Conservation (phyloP, 2,113 vertebrate genomes). For the Aptenodytes forsteri region DNA sequence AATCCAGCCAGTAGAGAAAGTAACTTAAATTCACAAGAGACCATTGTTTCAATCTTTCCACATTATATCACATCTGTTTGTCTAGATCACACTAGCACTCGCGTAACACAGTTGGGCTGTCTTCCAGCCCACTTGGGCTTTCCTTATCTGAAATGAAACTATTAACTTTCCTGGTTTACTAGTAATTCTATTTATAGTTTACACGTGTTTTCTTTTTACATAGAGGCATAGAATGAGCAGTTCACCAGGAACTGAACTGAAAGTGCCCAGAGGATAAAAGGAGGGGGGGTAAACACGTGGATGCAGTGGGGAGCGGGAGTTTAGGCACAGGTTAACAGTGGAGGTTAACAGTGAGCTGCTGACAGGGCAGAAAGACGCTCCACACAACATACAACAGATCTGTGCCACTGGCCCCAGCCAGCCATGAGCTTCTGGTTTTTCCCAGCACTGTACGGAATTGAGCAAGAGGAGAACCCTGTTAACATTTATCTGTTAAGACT, state of each 20-base stretch:
- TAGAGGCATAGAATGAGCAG: not conserved
- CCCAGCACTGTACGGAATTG: not conserved
- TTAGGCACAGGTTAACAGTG: not conserved
- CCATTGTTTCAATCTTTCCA: not conserved
- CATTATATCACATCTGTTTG: not conserved
- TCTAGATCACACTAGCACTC: not conserved
- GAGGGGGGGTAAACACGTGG: fast-evolving
- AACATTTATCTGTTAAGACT: not conserved
- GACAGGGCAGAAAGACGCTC: not conserved
- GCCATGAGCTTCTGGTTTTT: not conserved
- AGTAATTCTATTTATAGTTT: not conserved
- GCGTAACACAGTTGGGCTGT: fast-evolving
- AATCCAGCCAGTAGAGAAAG: not conserved
- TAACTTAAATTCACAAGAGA: not conserved
- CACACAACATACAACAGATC: not conserved
- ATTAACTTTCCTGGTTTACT: not conserved
- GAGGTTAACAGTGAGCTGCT: not conserved
- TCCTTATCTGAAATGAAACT: not conserved
- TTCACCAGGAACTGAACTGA: not conserved
- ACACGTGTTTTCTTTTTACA: not conserved
- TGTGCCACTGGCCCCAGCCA: not conserved
- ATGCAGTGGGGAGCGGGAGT: not conserved
- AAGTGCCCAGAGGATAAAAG: not conserved
- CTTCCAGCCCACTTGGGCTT: not conserved
- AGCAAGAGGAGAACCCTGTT: not conserved